Conservation (phyloP, 2,888 invertebrate species). For the Melanchra persicariae region DNA sequence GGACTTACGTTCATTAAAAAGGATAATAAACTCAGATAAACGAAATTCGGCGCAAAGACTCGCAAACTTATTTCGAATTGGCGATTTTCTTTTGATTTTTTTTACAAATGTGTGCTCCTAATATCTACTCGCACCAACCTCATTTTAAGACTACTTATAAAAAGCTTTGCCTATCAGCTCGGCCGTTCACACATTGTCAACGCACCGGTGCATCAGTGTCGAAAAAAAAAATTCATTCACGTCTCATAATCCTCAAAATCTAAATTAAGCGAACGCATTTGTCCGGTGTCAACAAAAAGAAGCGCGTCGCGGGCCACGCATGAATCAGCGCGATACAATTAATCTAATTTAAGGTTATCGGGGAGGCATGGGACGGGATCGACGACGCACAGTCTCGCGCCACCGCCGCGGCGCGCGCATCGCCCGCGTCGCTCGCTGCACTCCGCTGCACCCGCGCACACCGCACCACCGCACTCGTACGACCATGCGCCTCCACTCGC, state of each 20-base stretch:
- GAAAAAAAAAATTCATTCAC: slow-evolving; percentile 78
- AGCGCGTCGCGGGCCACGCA: slow-evolving; percentile 80
- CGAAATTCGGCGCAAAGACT: background rate
- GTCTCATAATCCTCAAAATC: slow-evolving; percentile 78
- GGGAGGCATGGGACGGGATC: slow-evolving; percentile 84
- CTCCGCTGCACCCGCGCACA: slow-evolving; percentile 65
- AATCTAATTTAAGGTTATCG: slow-evolving; percentile 90
- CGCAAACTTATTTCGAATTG: background rate
- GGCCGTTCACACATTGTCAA: slow-evolving; percentile 42
- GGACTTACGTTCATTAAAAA: background rate
- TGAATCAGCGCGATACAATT: slow-evolving; percentile 90
- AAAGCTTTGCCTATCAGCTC: slow-evolving; percentile 14
- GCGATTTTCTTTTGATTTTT: no score
- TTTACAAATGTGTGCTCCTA: background rate
- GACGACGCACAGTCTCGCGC: slow-evolving; percentile 89
- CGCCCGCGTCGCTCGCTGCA: slow-evolving; percentile 74
- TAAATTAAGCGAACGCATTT: slow-evolving; percentile 85
- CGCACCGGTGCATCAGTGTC: slow-evolving; percentile 44
- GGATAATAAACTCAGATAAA: background rate
- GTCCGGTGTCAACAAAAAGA: slow-evolving; percentile 86
- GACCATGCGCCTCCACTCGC: slow-evolving; percentile 26
- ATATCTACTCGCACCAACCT: background rate
- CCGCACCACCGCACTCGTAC: no score
- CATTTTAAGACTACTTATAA: background rate
- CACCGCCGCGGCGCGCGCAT: slow-evolving; percentile 80